A percentile compares a stretch with the other conserved stretches of the same genome.
phyloP scores from a whole-genome alignment of 1,140 invertebrate species.

The Musca domestica region DNA sequence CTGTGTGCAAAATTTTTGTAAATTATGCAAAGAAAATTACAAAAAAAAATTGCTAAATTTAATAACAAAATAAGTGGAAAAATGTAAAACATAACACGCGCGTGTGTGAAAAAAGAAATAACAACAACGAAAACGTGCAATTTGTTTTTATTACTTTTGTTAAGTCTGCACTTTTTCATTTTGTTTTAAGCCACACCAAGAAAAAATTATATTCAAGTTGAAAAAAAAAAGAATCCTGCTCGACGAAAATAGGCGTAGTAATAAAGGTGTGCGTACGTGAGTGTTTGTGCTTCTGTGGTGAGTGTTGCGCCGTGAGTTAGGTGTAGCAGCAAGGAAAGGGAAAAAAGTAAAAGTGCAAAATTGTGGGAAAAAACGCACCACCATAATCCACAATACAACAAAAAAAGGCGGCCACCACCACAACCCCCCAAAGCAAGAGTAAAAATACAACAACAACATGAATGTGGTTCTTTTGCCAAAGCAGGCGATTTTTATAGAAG shows the following conservation, averaged over 20 bases:
- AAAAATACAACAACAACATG: too few relatives aligned
- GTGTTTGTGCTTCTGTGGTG: neutral
- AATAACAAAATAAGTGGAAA: neutral
- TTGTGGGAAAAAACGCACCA: slow-evolving; percentile 2
- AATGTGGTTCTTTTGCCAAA: too few relatives aligned
- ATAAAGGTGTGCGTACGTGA: neutral
- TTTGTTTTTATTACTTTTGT: neutral
- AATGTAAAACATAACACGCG: slow-evolving; percentile 5
- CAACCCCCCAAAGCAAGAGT: too few relatives aligned
- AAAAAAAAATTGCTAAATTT: neutral
- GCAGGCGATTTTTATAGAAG: too few relatives aligned
- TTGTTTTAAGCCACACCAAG: too few relatives aligned
- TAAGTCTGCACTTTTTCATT: too few relatives aligned
- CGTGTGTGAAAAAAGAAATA: neutral
- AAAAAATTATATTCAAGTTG: too few relatives aligned
- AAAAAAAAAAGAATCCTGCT: neutral
- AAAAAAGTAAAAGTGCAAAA: slow-evolving; percentile 3
- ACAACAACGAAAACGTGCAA: neutral
- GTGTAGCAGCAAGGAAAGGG: neutral
- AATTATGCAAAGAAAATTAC: neutral
- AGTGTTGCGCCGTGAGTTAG: neutral
- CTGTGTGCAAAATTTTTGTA: neutral
- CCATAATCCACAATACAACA: too few relatives aligned
- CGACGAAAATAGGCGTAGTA: slow-evolving; percentile 8
- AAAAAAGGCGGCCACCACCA: too few relatives aligned